Evolutionary conservation across 1,140 invertebrate species (phyloP).

Genomic region (Schlechtendalia chinensis): DNA sequence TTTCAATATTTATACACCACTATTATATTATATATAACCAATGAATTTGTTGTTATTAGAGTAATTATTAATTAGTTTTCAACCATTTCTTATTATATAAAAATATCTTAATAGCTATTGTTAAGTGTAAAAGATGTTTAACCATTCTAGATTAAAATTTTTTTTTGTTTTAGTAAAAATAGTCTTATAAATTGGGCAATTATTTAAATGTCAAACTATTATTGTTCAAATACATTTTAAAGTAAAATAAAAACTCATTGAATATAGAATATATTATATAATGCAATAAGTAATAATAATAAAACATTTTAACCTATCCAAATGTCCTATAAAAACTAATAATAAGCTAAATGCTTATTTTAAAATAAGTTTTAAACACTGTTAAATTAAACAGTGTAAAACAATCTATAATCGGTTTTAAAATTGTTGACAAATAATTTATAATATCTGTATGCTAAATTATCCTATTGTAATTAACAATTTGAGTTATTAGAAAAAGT

Average conservation of each 20-base stretch:
- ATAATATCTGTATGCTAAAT: not conserved
- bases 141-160: not conserved
- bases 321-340: not conserved
- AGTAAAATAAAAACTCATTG: not conserved
- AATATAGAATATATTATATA: not conserved
- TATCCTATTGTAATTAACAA: not conserved
- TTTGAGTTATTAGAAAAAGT: not conserved
- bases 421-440: not conserved
- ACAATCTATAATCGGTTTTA: not conserved
- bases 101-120: slow-evolving; percentile 2
- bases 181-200: slow-evolving; percentile 7
- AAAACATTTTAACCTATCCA: not conserved
- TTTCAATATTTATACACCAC: not conserved
- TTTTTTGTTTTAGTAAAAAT: slow-evolving; percentile 9
- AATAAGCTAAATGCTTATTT: not conserved
- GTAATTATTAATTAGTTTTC: not conserved
- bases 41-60: not conserved
- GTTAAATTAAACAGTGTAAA: not conserved
- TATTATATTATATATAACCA: not conserved
- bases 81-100: slow-evolving; percentile 24
- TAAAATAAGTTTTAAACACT: not conserved
- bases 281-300: not conserved
- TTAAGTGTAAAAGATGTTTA: not conserved
- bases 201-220: not conserved
- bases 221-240: slow-evolving; percentile 1